Evolutionary conservation across 2,888 invertebrate genomes (phyloP).

Genomic region (Drosophila nr. perissopoda): DNA sequence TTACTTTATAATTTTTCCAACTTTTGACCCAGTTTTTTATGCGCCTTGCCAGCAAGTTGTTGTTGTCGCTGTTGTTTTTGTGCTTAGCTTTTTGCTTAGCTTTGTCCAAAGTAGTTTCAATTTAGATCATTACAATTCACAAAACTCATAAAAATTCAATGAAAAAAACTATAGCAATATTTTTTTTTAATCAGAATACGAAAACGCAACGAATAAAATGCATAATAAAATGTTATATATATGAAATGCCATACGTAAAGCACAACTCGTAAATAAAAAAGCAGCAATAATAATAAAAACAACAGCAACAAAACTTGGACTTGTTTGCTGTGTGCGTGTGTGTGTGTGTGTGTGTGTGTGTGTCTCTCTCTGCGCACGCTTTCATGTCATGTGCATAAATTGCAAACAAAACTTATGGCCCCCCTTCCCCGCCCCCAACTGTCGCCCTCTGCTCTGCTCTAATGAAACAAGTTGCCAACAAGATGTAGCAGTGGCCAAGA

Average conservation of each 20-base stretch:
- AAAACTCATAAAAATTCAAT: constrained; percentile 5
- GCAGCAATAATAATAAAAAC: constrained; percentile 12
- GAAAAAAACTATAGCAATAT: constrained; percentile 1
- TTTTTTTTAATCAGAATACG: constrained; percentile 13
- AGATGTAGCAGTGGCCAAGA: constrained; percentile 10
- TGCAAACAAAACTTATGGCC: constrained; percentile 53
- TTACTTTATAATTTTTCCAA: constrained; percentile 78
- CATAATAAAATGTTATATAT: constrained; percentile 40
- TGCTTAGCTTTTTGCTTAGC: constrained; percentile 1
- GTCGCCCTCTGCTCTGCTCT: too few species aligned
- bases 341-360: constrained; percentile 25
- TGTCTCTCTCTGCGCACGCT: constrained; percentile 60
- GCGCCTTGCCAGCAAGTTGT: constrained; percentile 48
- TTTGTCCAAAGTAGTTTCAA: constrained; percentile 23
- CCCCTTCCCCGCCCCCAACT: too few species aligned
- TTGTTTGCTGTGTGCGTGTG: constrained; percentile 18
- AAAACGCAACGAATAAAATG: constrained; percentile 28
- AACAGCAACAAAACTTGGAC: constrained; percentile 3
- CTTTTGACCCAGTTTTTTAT: constrained; percentile 75
- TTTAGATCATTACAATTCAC: constrained; percentile 26
- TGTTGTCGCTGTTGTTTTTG: constrained; percentile 22
- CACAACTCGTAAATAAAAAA: constrained; percentile 41
- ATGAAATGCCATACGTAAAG: constrained; percentile 29
- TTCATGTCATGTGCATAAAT: constrained; percentile 77
- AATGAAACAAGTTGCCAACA: constrained; percentile 37